These are phyloP conservation scores for Drosophila bocqueti DNA, from an alignment of 1,140 invertebrate genomes.

Conservation along the genomic window DNA sequence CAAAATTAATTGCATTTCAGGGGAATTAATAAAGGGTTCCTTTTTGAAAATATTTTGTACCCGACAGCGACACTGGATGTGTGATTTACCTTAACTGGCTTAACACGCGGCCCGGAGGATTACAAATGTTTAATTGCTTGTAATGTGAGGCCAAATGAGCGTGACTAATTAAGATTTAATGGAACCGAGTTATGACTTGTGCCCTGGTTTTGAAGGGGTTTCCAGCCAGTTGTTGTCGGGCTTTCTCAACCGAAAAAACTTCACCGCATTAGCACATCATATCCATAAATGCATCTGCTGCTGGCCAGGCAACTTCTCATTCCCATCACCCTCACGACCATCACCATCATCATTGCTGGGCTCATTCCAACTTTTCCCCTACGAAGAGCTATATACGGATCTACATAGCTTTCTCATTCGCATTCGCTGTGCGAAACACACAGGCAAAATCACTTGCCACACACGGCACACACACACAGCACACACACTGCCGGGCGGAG, in stretches of 20 bases:
- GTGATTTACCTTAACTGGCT: conserved; percentile 32
- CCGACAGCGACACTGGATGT: conserved; percentile 26
- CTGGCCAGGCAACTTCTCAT: conserved; percentile 14
- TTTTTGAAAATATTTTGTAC: conserved; percentile 32
- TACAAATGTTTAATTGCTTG: conserved; percentile 37
- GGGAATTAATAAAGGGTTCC: conserved; percentile 29
- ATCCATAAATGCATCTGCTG: conserved; percentile 35
- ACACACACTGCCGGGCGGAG: conserved; percentile 15
- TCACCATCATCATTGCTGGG: conserved; percentile 16
- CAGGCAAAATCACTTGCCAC: conserved; percentile 31
- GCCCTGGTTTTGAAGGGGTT: conserved; percentile 4
- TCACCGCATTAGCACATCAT: conserved; percentile 42
- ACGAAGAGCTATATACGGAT: conserved; percentile 28
- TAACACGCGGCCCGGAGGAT: neutral
- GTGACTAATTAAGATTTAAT: conserved; percentile 51
- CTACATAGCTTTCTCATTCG: conserved; percentile 19
- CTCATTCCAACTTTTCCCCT: conserved; percentile 30
- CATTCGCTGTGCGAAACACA: conserved; percentile 20
- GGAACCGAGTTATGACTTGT: conserved; percentile 20
- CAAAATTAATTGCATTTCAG: conserved; percentile 46
- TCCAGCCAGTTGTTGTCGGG: neutral
- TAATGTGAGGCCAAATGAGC: conserved; percentile 18
- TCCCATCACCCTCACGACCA: neutral
- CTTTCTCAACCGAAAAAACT: conserved; percentile 9
- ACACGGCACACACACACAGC: conserved; percentile 26